Conservation (phyloP, 2,888 invertebrate species). For the Priocnemis perturbator region DNA sequence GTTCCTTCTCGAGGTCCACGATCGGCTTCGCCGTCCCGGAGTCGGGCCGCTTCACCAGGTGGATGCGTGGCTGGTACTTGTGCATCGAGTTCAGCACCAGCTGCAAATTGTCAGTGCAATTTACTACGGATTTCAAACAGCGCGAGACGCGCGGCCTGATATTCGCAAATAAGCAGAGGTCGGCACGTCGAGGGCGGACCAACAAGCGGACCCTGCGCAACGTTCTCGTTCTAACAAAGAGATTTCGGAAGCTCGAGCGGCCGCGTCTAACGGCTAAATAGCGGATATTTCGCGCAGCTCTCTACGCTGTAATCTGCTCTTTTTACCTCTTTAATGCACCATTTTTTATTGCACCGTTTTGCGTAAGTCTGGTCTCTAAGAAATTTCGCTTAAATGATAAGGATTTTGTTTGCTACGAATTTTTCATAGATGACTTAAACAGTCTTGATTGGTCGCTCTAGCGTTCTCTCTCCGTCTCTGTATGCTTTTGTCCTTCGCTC, state of each 20-base stretch:
- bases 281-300: background rate
- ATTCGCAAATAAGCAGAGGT: conserved; percentile 12
- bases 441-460: too few relatives aligned
- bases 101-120: conserved; percentile 75
- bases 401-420: too few relatives aligned
- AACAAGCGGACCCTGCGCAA: conserved; percentile 12
- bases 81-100: conserved; percentile 91
- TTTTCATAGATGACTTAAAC: too few relatives aligned
- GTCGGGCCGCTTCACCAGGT: conserved; percentile 83
- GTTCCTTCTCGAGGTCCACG: conserved; percentile 83
- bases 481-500: too few relatives aligned
- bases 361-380: too few relatives aligned
- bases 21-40: conserved; percentile 79
- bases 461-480: too few relatives aligned
- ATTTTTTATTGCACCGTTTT: background rate
- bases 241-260: background rate
- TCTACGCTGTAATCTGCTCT: background rate
- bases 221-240: conserved; percentile 18
- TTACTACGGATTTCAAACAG: conserved; percentile 10
- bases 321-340: background rate
- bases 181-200: background rate
- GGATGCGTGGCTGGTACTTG: conserved; percentile 88
- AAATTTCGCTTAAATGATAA: too few relatives aligned
- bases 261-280: conserved; percentile 2
- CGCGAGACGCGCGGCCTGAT: background rate